A percentile compares a stretch with the other conserved stretches of the same genome.
Conservation (phyloP, 2,113 vertebrate species). For the Cavia aperea region DNA sequence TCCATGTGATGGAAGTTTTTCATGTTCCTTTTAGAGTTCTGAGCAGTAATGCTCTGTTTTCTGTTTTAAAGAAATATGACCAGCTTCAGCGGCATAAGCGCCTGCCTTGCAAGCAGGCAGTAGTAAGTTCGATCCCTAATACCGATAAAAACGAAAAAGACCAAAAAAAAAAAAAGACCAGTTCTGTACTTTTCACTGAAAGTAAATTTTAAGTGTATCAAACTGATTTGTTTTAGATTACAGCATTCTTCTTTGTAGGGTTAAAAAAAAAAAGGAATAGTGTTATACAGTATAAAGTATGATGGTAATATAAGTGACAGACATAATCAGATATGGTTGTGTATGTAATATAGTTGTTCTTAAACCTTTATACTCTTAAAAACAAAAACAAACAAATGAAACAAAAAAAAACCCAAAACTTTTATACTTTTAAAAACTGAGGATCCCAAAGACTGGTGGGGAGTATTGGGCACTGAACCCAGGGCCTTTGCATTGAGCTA, state of each 20-base stretch:
- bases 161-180: not conserved
- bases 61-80: not conserved
- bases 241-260: not conserved
- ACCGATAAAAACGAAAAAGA: no score
- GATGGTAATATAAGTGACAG: not conserved
- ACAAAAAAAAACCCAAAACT: not conserved
- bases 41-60: slow-evolving; percentile 23
- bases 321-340: slow-evolving; percentile 1
- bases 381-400: not conserved
- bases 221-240: slow-evolving; percentile 13
- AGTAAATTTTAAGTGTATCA: slow-evolving; percentile 19
- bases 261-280: slow-evolving; percentile 15
- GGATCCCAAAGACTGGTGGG: not conserved
- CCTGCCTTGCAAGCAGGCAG: no score
- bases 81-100: no score
- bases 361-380: not conserved
- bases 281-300: not conserved
- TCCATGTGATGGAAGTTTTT: slow-evolving; percentile 25
- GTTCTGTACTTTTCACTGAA: not conserved
- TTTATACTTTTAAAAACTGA: not conserved
- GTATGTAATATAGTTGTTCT: slow-evolving; percentile 12
- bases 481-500: not conserved
- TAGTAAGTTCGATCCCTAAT: no score
- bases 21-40: not conserved
- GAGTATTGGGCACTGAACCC: not conserved